Base-by-base conservation (phyloP, 2,888 invertebrate genomes). In the Kryphioiulus occultus region DNA sequence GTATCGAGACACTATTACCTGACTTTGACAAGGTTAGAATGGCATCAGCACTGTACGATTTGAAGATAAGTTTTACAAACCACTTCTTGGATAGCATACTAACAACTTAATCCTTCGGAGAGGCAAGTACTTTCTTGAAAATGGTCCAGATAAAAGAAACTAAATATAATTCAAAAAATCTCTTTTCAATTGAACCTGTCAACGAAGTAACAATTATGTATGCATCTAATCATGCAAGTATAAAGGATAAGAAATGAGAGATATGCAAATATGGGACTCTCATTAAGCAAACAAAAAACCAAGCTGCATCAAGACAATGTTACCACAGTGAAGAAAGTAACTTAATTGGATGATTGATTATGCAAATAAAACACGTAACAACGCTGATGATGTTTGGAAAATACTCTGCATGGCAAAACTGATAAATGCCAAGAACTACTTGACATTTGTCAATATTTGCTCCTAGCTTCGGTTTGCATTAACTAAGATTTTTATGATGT, bases 301-400 rank as follows among this genome's bases (percentile, higher is more conserved):
- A 30, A 30, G 12, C 30, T 30, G 78, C 26, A 26, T 30, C 26
- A 5, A 4, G 53, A 59, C 53, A n/a, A 59, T 59, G 19, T 68
- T 78, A 15, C 3, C 10, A 78, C 30, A 78, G 1, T 78, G 30
- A 68, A 68, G 1, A 53, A 78, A 78, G 1, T 22, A 26, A 30
- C 78, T 78, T 78, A 78, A 78, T 78, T 78, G 30, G 30, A 78
- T 30, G 78, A 78, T 78, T 78, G 10, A 78, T 30, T 30, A 68
- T 68, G 68, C n/a, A 68, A 22, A 68, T 68, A 68, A 68, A 68
- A 68, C 68, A 17, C 59, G n/a, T n/a, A 59, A 19, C 68, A 68
- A 68, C 68, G 22, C 68, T 22, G 22, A 26, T n/a, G 44, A 12
- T 68, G 22, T 10, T 59, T 26, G 0, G n/a, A 68, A 68, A 68